Evolutionary conservation across 2,797 vertebrate genomes (phyloP).

Genomic region (Xenopus petersii): DNA sequence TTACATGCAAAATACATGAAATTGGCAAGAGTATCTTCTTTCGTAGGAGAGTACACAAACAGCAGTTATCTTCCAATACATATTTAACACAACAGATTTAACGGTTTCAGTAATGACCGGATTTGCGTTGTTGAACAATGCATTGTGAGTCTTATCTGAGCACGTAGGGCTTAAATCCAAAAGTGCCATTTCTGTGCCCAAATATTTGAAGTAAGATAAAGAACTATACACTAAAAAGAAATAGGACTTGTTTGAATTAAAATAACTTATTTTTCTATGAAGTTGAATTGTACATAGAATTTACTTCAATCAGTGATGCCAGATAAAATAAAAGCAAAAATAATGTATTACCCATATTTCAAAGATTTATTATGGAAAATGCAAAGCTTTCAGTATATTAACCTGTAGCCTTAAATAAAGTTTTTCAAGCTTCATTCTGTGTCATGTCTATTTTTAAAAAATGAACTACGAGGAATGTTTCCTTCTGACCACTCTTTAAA

Average conservation of each 20-base stretch:
- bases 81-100: constrained; percentile 56
- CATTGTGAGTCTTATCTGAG: constrained; percentile 18
- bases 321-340: neutral
- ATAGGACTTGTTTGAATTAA: constrained; percentile 56
- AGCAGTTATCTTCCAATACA: constrained; percentile 55
- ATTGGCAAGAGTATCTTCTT: constrained; percentile 61
- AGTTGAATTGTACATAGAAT: constrained; percentile 62
- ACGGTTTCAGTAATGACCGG: constrained; percentile 19
- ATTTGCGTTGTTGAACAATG: constrained; percentile 11
- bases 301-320: constrained; percentile 50
- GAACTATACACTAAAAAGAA: constrained; percentile 4
- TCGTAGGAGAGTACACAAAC: constrained; percentile 58
- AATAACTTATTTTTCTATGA: constrained; percentile 75
- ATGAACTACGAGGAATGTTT: no score
- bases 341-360: constrained; percentile 49
- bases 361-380: constrained; percentile 67
- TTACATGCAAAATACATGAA: constrained; percentile 62
- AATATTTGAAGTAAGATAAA: constrained; percentile 58
- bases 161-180: constrained; percentile 34
- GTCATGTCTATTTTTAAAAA: neutral
- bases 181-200: constrained; percentile 46
- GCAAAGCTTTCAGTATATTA: constrained; percentile 66
- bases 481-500: no score
- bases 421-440: constrained; percentile 64
- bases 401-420: constrained; percentile 78